A percentile compares a stretch with the other conserved stretches of the same genome.
These are phyloP conservation scores for Idaea biselata DNA, from an alignment of 2,888 invertebrate species.

Conservation along the genomic window DNA sequence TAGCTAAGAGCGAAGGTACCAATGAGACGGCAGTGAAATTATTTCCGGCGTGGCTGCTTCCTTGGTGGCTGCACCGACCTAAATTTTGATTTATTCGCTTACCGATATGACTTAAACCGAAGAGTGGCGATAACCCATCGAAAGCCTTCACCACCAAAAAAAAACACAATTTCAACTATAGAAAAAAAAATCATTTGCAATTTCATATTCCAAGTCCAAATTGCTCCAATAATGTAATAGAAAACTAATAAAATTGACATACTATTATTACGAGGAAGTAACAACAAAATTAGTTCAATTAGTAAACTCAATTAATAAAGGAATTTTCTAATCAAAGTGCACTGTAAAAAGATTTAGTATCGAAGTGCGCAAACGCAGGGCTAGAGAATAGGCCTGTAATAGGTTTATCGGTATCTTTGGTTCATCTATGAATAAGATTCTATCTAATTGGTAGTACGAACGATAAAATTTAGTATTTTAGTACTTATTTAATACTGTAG, in stretches of 20 bases:
- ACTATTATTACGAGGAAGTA: conserved; percentile 29
- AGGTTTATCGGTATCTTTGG: conserved; percentile 2
- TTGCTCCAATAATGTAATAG: not conserved
- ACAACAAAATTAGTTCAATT: conserved; percentile 56
- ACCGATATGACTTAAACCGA: too few relatives aligned
- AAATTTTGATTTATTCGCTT: too few relatives aligned
- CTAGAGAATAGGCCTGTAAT: conserved; percentile 3
- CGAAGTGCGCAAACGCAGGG: conserved; percentile 39
- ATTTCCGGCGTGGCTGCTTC: too few relatives aligned
- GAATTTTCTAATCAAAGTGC: conserved; percentile 75
- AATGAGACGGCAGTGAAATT: too few relatives aligned
- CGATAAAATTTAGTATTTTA: conserved; percentile 1
- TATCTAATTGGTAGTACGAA: not conserved
- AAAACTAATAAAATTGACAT: not conserved
- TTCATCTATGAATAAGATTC: not conserved
- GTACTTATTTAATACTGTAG: not conserved
- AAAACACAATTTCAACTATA: too few relatives aligned
- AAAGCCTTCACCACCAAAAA: too few relatives aligned
- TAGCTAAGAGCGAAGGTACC: too few relatives aligned
- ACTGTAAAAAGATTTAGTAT: conserved; percentile 73
- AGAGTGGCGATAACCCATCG: too few relatives aligned
- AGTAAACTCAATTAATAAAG: conserved; percentile 68
- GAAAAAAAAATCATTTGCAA: too few relatives aligned
- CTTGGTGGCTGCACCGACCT: too few relatives aligned
- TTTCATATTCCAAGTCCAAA: not conserved